Conservation (phyloP, 2,888 invertebrate genomes). For the Macroteleia sp. region DNA sequence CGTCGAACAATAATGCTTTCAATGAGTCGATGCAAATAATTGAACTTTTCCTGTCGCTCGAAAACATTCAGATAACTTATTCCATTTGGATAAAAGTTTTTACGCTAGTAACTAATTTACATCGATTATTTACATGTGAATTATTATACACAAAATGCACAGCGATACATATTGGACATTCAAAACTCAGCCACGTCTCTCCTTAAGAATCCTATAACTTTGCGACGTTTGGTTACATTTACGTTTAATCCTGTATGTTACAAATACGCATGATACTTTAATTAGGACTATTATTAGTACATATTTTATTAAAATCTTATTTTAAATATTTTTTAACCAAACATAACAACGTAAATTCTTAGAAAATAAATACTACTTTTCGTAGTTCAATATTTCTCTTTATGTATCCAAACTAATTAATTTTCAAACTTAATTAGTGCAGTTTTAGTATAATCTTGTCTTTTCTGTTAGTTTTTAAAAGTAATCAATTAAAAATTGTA, state of each 20-base stretch:
- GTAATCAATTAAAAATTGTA: too few relatives aligned
- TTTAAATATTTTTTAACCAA: too few relatives aligned
- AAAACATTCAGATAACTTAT: slow-evolving; percentile 45
- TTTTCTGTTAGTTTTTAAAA: too few relatives aligned
- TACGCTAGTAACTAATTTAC: slow-evolving; percentile 61
- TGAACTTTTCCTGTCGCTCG: slow-evolving; percentile 9
- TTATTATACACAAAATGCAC: slow-evolving; percentile 62
- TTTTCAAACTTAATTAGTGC: too few relatives aligned
- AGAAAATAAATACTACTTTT: too few relatives aligned
- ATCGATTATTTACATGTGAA: slow-evolving; percentile 63
- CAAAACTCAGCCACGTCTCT: slow-evolving; percentile 65
- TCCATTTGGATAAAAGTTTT: slow-evolving; percentile 34
- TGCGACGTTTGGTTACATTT: slow-evolving; percentile 72
- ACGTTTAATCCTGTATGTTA: slow-evolving; percentile 73
- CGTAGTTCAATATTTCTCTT: too few relatives aligned
- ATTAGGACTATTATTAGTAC: slow-evolving; percentile 31
- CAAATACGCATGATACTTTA: slow-evolving; percentile 67
- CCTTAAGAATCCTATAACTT: slow-evolving; percentile 59
- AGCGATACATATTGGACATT: slow-evolving; percentile 54
- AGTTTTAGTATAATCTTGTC: too few relatives aligned
- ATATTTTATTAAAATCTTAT: too few relatives aligned
- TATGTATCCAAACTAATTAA: too few relatives aligned
- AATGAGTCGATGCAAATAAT: slow-evolving; percentile 19
- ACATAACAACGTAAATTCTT: too few relatives aligned
- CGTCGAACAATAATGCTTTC: slow-evolving; percentile 28